These are phyloP conservation scores for Tenthredo notha DNA, from an alignment of 2,888 invertebrate species.

Conservation along the genomic window DNA sequence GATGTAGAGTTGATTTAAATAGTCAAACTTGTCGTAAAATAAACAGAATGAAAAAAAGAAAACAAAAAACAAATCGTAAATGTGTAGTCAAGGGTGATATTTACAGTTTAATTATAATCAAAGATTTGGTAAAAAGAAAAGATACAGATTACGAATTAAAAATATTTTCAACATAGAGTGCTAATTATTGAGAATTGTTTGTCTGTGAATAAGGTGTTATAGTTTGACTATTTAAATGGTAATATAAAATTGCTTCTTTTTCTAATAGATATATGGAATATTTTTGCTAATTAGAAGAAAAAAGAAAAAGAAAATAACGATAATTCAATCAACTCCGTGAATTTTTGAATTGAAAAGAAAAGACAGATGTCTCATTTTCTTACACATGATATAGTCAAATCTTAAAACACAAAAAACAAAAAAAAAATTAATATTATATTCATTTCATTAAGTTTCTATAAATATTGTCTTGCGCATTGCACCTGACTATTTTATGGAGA, in stretches of 20 bases:
- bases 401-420: not conserved
- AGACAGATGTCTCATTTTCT: not conserved
- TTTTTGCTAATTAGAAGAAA: not conserved
- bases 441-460: not conserved
- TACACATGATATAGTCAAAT: not conserved
- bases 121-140: not conserved
- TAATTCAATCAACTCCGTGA: not conserved
- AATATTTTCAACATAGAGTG: constrained; percentile 14
- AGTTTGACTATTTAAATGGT: constrained; percentile 43
- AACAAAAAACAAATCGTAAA: too few species aligned
- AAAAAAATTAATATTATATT: not conserved
- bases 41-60: constrained; percentile 36
- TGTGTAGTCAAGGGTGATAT: too few species aligned
- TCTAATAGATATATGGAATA: not conserved
- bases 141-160: constrained; percentile 9
- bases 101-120: too few species aligned
- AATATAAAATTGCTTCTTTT: not conserved
- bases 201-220: not conserved
- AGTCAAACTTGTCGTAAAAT: constrained; percentile 46
- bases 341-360: not conserved
- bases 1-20: constrained; percentile 28
- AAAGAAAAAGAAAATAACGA: not conserved
- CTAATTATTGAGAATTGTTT: constrained; percentile 12
- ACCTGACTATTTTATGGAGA: not conserved
- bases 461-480: not conserved